Percentiles rank a stretch among this genome's conserved stretches.
These are phyloP conservation scores for Tiliacea aurago DNA, from an alignment of 2,888 invertebrate genomes.

Conservation along the genomic window DNA sequence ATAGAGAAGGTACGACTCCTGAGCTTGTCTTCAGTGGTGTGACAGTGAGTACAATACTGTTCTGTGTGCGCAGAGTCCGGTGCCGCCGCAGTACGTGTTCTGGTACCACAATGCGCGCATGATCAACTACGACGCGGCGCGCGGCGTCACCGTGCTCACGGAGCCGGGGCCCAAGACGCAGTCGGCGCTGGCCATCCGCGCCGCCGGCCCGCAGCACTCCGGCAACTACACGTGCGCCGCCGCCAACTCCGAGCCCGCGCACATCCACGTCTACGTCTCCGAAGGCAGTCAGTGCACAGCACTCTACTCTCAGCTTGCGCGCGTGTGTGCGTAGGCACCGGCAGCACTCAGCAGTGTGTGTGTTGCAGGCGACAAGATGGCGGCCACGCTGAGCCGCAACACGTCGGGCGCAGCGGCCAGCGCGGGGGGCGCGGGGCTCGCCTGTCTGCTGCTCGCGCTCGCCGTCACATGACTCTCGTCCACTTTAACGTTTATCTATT, in stretches of 20 bases:
- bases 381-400: constrained; percentile 96
- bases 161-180: constrained; percentile 96
- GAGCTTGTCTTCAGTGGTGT: background rate
- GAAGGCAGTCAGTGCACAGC: constrained; percentile 92
- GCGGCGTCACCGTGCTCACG: constrained; percentile 95
- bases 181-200: constrained; percentile 95
- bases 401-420: constrained; percentile 72
- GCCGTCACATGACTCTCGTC: constrained; percentile 45
- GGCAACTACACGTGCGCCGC: constrained; percentile 98
- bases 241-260: constrained; percentile 96
- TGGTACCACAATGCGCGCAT: constrained; percentile 98
- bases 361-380: constrained; percentile 96
- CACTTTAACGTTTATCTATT: constrained; percentile 13
- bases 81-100: constrained; percentile 98
- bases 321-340: background rate
- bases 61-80: constrained; percentile 93
- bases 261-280: constrained; percentile 97
- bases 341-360: constrained; percentile 18
- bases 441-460: constrained; percentile 37
- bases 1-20: constrained; percentile 94
- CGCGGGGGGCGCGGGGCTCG: constrained; percentile 1
- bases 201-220: constrained; percentile 95
- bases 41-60: background rate
- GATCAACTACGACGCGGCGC: constrained; percentile 97
- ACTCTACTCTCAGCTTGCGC: too few species aligned